phyloP scores from a whole-genome alignment of 2,888 invertebrate genomes.

The Ennomos erosarius region DNA sequence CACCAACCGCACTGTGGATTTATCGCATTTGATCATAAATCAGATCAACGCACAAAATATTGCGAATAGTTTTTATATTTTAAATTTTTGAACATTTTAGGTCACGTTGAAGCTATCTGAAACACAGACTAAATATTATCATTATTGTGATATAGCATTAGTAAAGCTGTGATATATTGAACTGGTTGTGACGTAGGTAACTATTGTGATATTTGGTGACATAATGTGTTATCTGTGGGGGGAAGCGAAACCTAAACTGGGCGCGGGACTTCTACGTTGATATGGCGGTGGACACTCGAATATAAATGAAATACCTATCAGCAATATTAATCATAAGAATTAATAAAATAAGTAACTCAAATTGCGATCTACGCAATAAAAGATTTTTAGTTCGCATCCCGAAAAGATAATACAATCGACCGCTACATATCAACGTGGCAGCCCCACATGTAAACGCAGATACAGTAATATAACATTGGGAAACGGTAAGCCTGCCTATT shows the following conservation, averaged over 20 bases:
- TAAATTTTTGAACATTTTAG: constrained; percentile 32
- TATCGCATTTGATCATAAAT: not conserved
- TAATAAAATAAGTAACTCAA: not conserved
- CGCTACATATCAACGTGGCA: constrained; percentile 4
- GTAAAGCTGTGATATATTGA: constrained; percentile 82
- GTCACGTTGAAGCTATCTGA: constrained; percentile 39
- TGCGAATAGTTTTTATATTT: not conserved
- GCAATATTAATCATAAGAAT: not conserved
- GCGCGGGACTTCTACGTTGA: constrained; percentile 11
- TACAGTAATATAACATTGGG: constrained; percentile 26
- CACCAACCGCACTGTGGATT: not conserved
- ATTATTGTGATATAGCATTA: constrained; percentile 78
- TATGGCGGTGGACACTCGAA: not conserved
- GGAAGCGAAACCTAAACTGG: constrained; percentile 52
- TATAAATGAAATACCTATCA: too few relatives aligned
- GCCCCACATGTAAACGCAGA: constrained; percentile 31
- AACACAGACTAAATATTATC: constrained; percentile 48
- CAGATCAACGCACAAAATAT: not conserved
- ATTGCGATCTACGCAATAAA: constrained; percentile 7
- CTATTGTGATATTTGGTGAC: constrained; percentile 84
- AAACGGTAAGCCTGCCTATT: constrained; percentile 43
- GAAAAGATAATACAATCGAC: not conserved
- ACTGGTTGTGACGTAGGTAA: constrained; percentile 83
- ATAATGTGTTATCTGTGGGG: constrained; percentile 53
- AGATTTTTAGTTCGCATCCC: not conserved